Evolutionary conservation across 2,888 invertebrate species (phyloP).

Genomic region (Rhingia rostrata): DNA sequence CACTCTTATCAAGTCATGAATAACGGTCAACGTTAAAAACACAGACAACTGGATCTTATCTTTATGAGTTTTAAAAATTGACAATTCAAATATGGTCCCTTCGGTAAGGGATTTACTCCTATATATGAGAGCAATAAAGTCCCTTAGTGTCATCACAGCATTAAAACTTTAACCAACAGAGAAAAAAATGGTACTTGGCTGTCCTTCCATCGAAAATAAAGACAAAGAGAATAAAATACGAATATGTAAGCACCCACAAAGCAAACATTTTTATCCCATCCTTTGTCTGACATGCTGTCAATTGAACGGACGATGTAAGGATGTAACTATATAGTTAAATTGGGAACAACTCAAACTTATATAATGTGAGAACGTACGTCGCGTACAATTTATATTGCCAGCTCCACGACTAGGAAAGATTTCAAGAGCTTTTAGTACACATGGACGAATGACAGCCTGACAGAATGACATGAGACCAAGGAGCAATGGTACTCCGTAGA

Average conservation of each 20-base stretch:
- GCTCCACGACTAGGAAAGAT: constrained; percentile 17
- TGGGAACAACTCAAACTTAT: constrained; percentile 15
- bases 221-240: not conserved
- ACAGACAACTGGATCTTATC: too few species aligned
- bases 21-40: too few species aligned
- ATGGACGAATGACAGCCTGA: constrained; percentile 29
- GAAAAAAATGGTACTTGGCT: not conserved
- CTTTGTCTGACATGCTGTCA: constrained; percentile 25
- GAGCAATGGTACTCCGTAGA: not conserved
- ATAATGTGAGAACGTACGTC: constrained; percentile 13
- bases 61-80: not conserved
- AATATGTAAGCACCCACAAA: constrained; percentile 30
- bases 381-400: constrained; percentile 22
- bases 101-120: too few species aligned
- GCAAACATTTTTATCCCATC: constrained; percentile 31
- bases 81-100: not conserved
- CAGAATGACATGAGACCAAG: constrained; percentile 18
- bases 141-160: constrained; percentile 2
- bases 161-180: constrained; percentile 13
- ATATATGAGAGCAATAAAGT: constrained; percentile 1
- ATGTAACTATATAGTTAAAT: constrained; percentile 24
- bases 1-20: too few species aligned
- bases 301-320: constrained; percentile 26
- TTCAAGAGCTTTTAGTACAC: constrained; percentile 51
- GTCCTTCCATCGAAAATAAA: not conserved